phyloP scores from a whole-genome alignment of 2,888 invertebrate species.

The Mechanitis mazaeus region DNA sequence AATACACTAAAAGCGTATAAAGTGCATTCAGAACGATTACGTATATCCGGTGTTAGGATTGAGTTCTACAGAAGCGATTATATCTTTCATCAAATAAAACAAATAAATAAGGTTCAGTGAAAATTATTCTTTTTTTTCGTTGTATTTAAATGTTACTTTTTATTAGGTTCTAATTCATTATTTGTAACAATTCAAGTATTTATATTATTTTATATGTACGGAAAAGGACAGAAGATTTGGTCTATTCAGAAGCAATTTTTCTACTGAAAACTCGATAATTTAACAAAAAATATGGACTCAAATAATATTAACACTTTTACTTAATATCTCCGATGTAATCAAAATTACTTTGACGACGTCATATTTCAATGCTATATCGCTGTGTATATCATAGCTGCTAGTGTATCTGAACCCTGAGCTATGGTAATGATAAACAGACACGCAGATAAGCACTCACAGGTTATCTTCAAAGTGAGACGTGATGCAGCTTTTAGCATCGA shows the following conservation, averaged over 20 bases:
- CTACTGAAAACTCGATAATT: too few species aligned
- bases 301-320: too few species aligned
- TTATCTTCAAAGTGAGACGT: conserved; percentile 14
- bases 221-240: too few species aligned
- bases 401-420: background rate
- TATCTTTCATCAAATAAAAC: background rate
- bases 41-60: background rate
- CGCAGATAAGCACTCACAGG: conserved; percentile 24
- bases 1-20: background rate
- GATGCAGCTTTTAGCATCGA: background rate
- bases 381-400: background rate
- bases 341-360: too few species aligned
- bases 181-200: too few species aligned
- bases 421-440: conserved; percentile 3
- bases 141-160: too few species aligned
- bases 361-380: background rate
- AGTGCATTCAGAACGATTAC: background rate
- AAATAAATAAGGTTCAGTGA: too few species aligned
- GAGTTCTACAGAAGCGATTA: background rate
- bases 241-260: too few species aligned
- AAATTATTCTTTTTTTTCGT: too few species aligned
- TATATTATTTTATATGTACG: too few species aligned
- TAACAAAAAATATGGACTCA: too few species aligned
- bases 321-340: background rate
- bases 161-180: too few species aligned